A percentile compares a stretch with the other conserved stretches of the same genome.
Evolutionary conservation across 2,888 invertebrate species (phyloP).

Genomic region (Dexiosoma caninum): DNA sequence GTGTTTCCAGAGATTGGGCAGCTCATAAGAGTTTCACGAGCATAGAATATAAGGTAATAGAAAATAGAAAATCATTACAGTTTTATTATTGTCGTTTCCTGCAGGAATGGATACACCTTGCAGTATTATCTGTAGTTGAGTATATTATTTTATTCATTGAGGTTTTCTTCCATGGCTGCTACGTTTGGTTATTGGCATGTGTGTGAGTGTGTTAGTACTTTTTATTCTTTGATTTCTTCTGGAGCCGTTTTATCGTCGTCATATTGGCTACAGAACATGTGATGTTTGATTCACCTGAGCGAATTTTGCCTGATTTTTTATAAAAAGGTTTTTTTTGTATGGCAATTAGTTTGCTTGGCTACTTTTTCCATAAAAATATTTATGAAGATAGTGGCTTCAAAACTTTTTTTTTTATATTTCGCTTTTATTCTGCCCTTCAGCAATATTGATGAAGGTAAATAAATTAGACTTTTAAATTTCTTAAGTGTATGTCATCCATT

Average conservation of each 20-base stretch:
- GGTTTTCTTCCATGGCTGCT: constrained; percentile 18
- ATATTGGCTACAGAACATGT: neutral
- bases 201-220: neutral
- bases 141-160: constrained; percentile 33
- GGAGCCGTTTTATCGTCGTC: neutral
- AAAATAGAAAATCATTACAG: too few relatives aligned
- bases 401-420: neutral
- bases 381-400: neutral
- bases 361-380: neutral
- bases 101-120: neutral
- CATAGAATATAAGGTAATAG: too few relatives aligned
- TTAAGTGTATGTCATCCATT: too few relatives aligned
- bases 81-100: too few relatives aligned
- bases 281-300: constrained; percentile 24
- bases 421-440: neutral
- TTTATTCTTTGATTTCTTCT: too few relatives aligned
- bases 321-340: neutral
- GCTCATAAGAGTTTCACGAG: too few relatives aligned
- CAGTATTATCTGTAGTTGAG: neutral
- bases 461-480: too few relatives aligned
- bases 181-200: neutral
- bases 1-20: too few relatives aligned
- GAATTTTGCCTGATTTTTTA: constrained; percentile 10
- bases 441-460: too few relatives aligned
- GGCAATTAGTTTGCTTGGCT: neutral